These are phyloP conservation scores for Nematopogon swammerdamellus DNA, from an alignment of 2,888 invertebrate species.

Conservation along the genomic window DNA sequence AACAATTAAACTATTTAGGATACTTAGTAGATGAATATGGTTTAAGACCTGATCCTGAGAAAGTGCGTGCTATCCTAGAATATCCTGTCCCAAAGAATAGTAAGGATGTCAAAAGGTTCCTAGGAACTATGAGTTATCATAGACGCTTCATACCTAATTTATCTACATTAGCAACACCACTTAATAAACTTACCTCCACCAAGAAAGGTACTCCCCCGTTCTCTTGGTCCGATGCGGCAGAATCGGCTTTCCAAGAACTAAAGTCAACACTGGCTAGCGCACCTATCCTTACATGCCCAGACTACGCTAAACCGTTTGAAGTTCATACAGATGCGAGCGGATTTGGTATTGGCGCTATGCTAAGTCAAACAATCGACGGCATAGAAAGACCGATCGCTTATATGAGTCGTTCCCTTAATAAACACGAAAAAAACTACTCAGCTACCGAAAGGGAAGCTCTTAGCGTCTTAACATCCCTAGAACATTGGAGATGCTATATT, in stretches of 20 bases:
- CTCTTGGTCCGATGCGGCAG: slow-evolving; percentile 8
- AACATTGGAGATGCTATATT: too few relatives aligned
- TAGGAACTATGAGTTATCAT: slow-evolving; percentile 6
- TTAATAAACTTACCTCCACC: slow-evolving; percentile 14
- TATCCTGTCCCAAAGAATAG: slow-evolving; percentile 12
- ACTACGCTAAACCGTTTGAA: slow-evolving; percentile 1
- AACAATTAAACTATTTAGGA: slow-evolving; percentile 13
- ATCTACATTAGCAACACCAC: slow-evolving; percentile 9
- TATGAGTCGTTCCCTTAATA: slow-evolving; percentile 9
- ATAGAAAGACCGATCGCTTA: slow-evolving; percentile 3
- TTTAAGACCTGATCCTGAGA: slow-evolving; percentile 13
- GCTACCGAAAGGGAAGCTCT: slow-evolving; percentile 17
- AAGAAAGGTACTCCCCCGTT: slow-evolving; percentile 6
- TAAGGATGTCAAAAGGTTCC: slow-evolving; percentile 9
- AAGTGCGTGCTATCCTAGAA: slow-evolving; percentile 12
- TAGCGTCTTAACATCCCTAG: slow-evolving; percentile 10
- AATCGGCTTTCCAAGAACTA: slow-evolving; percentile 11
- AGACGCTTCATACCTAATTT: slow-evolving; percentile 5
- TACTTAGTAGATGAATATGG: slow-evolving; percentile 13
- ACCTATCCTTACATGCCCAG: slow-evolving; percentile 3
- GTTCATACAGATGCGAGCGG: slow-evolving; percentile 4
- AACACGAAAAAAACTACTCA: slow-evolving; percentile 8
- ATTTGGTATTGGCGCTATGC: slow-evolving; percentile 1
- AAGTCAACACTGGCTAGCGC: slow-evolving; percentile 6
- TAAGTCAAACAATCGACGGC: too few relatives aligned